Evolutionary conservation across 2,797 vertebrate genomes (phyloP), one percentile per base, ranked within the genome.

Genomic region (Channallabes apus): DNA sequence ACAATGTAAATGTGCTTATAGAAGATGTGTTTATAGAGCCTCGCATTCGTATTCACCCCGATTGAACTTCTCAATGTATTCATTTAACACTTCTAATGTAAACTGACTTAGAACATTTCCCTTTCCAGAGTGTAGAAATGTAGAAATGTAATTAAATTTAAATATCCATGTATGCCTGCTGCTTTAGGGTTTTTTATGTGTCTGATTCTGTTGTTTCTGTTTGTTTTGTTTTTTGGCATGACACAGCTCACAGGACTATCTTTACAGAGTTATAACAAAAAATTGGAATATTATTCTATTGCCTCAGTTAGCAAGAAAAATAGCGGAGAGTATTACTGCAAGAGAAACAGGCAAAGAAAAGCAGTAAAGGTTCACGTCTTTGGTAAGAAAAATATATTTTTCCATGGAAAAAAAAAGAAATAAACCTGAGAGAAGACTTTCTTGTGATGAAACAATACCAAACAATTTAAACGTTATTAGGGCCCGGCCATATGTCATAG

Each of bases 241-340:
- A 22, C 61, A 79, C 22, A 90, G 89, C 62, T 90, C 62, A 17
- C 12, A 22, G 85, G 86, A 29, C 15, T 79, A 46, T 6, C 9
- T 20, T 14, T 35, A 12, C 0, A 4, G 0, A 11, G 87, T 85
- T 0, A 0, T 0, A 0, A 0, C 3, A 0, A 1, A 0, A 24
- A 0, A 0, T 88, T 91, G 85, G 0, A 78, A 71, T 93, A 92
- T 87, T 82, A 93, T 79, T 93, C 81, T 71, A 86, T 95, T 6
- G 46, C 71, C 59, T 91, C 92, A 0, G 89, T 92, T 11, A 81
- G 38, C 11, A 27, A 6, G 41, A 12, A 87, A 0, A 80, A 95
- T 88, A 92, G 24, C 15, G 93, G 92, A 80, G 89, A 59, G 0
- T 95, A 95, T 32, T 89, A 87, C 85, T 95, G 95, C 90, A 91